phyloP scores from a whole-genome alignment of 2,797 vertebrate genomes.

The Decapterus maruadsi region DNA sequence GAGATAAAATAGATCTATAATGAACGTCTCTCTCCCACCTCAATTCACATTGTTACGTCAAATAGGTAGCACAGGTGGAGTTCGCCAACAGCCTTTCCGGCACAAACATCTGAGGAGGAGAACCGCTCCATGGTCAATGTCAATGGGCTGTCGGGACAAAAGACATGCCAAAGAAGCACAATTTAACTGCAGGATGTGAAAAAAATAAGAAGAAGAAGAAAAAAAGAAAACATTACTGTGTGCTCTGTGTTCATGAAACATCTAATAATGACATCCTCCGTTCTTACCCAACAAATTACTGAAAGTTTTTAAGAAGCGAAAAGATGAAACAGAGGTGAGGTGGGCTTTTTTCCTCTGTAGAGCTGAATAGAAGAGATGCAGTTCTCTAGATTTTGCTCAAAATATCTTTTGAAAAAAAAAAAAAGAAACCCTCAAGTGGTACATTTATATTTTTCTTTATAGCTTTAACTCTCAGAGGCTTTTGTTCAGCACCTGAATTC shows the following conservation, averaged over 20 bases:
- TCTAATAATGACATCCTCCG: neutral
- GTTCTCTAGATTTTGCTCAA: neutral
- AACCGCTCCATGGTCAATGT: neutral
- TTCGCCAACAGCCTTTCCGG: neutral
- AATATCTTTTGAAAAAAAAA: neutral
- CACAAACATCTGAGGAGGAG: conserved; percentile 6
- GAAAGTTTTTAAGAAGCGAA: conserved; percentile 4
- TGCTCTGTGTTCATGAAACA: neutral
- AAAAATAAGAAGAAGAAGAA: neutral
- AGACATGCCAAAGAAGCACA: neutral
- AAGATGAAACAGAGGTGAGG: conserved; percentile 3
- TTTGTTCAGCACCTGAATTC: conserved; percentile 32
- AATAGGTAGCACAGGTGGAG: neutral
- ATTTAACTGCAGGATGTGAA: conserved; percentile 10
- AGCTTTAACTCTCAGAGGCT: neutral
- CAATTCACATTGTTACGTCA: conserved; percentile 15
- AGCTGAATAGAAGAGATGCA: conserved; percentile 23
- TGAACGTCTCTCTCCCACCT: conserved; percentile 10
- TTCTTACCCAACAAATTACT: conserved; percentile 8
- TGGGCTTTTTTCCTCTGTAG: neutral
- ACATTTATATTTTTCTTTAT: conserved; percentile 2
- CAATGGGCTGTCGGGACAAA: conserved; percentile 16
- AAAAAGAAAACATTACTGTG: neutral
- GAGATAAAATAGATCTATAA: conserved; percentile 21
- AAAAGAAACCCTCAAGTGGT: conserved; percentile 4